phyloP scores from a whole-genome alignment of 1,140 invertebrate species.

The Drosophila sproati region DNA sequence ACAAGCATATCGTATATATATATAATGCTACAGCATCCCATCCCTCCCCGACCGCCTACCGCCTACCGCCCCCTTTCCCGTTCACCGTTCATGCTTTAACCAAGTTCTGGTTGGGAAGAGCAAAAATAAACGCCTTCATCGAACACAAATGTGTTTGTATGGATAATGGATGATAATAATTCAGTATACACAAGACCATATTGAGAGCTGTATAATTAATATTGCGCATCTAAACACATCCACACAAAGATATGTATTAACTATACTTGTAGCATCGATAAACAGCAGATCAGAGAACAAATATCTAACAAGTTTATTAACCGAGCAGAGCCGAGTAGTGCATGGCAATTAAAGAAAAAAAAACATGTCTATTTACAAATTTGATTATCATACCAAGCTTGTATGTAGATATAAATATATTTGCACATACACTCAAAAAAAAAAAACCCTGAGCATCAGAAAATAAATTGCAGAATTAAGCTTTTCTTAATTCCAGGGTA shows the following conservation, averaged over 20 bases:
- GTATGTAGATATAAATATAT: no score
- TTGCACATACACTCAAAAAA: no score
- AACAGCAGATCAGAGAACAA: slow-evolving; percentile 17
- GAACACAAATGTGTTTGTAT: slow-evolving; percentile 26
- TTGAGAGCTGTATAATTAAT: slow-evolving; percentile 38
- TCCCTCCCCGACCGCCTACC: no score
- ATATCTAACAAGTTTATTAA: slow-evolving; percentile 9
- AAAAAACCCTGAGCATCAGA: no score
- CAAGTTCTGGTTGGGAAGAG: slow-evolving; percentile 1
- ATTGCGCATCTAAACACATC: slow-evolving; percentile 31
- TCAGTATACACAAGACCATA: slow-evolving; percentile 39
- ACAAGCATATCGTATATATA: background rate
- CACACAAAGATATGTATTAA: slow-evolving; percentile 14
- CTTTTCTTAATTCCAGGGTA: no score
- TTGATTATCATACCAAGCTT: no score
- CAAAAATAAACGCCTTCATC: slow-evolving; percentile 45
- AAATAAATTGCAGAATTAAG: no score
- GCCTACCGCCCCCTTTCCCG: no score
- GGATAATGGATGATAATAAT: slow-evolving; percentile 16
- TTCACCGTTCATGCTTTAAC: no score
- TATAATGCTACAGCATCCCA: no score
- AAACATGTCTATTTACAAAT: background rate
- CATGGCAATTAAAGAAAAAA: background rate
- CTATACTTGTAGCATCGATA: slow-evolving; percentile 27
- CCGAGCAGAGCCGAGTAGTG: background rate